Percentiles rank a stretch among this genome's conserved stretches.
Evolutionary conservation across 1,140 invertebrate species (phyloP).

Genomic region (Lordiphosa collinella): DNA sequence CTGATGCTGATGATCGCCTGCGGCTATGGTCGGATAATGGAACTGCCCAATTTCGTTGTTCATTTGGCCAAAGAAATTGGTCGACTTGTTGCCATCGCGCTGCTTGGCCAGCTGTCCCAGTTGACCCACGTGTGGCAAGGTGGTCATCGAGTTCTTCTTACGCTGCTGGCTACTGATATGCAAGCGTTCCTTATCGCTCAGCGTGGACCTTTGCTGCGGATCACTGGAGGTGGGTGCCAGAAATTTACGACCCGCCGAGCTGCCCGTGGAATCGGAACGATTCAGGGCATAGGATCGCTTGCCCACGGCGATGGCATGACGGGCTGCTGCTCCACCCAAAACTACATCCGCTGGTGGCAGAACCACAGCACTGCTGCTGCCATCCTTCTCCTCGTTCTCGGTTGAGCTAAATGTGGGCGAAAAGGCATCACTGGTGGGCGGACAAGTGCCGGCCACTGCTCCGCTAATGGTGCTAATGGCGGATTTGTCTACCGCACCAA

Average conservation of each 20-base stretch:
- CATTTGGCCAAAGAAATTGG: constrained; percentile 53
- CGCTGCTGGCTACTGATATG: constrained; percentile 70
- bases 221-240: constrained; percentile 93
- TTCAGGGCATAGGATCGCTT: constrained; percentile 81
- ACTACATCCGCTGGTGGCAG: constrained; percentile 19
- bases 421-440: constrained; percentile 72
- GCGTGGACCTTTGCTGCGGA: constrained; percentile 84
- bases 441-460: constrained; percentile 62
- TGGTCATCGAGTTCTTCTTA: constrained; percentile 77
- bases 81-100: constrained; percentile 40
- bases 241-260: constrained; percentile 89
- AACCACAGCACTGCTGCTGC: constrained; percentile 80
- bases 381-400: constrained; percentile 74
- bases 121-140: constrained; percentile 43
- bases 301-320: constrained; percentile 60
- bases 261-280: constrained; percentile 90
- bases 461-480: constrained; percentile 70
- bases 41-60: constrained; percentile 67
- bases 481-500: constrained; percentile 50
- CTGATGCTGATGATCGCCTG: constrained; percentile 19
- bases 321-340: constrained; percentile 61
- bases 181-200: constrained; percentile 84
- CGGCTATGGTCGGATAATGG: constrained; percentile 64
- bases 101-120: constrained; percentile 42
- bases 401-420: constrained; percentile 74